Base-by-base conservation (phyloP, 2,888 invertebrate species). In the Lasioglossum oenotherae region DNA sequence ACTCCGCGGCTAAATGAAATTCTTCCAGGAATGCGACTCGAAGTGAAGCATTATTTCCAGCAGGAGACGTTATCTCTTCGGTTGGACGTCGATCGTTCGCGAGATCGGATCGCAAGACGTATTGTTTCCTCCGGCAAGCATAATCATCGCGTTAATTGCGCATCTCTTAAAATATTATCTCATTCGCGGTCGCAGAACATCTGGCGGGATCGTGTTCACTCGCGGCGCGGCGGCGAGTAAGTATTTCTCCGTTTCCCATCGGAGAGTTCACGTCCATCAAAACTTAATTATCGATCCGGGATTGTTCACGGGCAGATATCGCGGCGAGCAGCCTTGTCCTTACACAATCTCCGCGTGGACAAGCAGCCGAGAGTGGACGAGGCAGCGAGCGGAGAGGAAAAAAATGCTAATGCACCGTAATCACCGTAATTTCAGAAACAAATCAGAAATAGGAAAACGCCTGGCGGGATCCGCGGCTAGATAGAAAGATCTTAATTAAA, bases 401-500 rank as follows among this genome's bases (percentile, higher is more conserved):
- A 84, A 53, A 82, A 80, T 69, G 81, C 74, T 74, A 81, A 89
- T 83, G 49, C 46, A 23, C 35, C 27, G 71, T 82, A 82, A 86
- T 86, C 60, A 85, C 79, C 49, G 76, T 82, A 82, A 81, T 87
- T 75, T 77, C 73, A 79, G 77, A 64, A 72, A 80, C 49, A 69
- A 80, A 80, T 19, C 49, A n/a, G 27, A 53, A 44, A 53, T 57
- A 57, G 19, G 69, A 76, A 78, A 67, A 74, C 46, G 74, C 72
- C 75, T 8, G 27, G 35, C 38, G 27, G 12, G 83, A 38, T 67
- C n/a, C n/a, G 46, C 23, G 57, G n/a, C 64, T 2, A 2, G n/a
- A 44, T 27, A 38, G 60, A 64, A 73, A 82, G 77, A 46, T 82
- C 79, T 89, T 82, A 89, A 90, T 90, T 85, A 87, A 90, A 90